Conservation (phyloP, 2,113 vertebrate genomes). For the Malurus elegans region DNA sequence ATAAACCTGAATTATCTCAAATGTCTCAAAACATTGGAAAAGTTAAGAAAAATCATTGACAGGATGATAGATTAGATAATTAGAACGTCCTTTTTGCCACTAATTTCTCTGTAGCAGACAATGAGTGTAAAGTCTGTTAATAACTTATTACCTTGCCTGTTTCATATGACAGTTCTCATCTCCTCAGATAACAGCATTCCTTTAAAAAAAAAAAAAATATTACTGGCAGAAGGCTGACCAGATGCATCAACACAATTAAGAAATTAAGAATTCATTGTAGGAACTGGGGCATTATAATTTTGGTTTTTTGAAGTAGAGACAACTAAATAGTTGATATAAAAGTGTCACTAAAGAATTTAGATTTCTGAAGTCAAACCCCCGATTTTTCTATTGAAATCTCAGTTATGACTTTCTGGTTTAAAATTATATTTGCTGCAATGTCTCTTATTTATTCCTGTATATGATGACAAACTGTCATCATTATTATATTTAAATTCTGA, state of each 20-base stretch:
- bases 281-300: neutral
- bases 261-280: neutral
- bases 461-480: neutral
- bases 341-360: neutral
- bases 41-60: neutral
- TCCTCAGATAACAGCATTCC: neutral
- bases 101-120: neutral
- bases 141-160: neutral
- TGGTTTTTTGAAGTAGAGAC: neutral
- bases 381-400: neutral
- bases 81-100: neutral
- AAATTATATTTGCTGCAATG: neutral
- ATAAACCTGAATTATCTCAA: neutral
- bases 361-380: fast-evolving
- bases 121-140: neutral
- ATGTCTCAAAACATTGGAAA: conserved; percentile 35
- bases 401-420: neutral
- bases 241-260: neutral
- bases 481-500: neutral
- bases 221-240: neutral
- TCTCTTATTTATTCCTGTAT: neutral
- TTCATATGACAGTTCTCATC: neutral
- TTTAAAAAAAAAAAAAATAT: neutral
- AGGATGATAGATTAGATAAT: conserved; percentile 41
- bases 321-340: neutral